Percentiles rank a stretch among this genome's conserved stretches.
Conservation (phyloP, 2,113 vertebrate genomes). For the Athene cunicularia region DNA sequence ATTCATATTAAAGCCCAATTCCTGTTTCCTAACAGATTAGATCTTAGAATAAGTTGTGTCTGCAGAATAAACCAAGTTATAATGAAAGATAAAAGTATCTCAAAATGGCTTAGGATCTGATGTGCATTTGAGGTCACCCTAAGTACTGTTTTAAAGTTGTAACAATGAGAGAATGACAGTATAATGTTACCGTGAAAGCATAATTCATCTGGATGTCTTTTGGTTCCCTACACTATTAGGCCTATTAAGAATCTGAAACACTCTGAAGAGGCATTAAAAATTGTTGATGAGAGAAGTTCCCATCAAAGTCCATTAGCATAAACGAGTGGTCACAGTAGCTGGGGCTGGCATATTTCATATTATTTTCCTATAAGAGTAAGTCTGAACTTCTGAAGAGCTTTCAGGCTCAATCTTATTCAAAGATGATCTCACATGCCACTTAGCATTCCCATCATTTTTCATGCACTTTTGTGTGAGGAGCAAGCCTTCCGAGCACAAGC, state of each 20-base stretch:
- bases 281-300: conserved; percentile 20
- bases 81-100: background rate
- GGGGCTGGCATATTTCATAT: conserved; percentile 1
- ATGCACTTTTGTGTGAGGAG: background rate
- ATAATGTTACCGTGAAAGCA: conserved; percentile 10
- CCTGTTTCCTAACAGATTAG: background rate
- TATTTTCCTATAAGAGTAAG: conserved; percentile 3
- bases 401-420: conserved; percentile 29
- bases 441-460: conserved; percentile 2
- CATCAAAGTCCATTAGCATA: conserved; percentile 47
- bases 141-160: background rate
- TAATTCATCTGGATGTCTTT: conserved; percentile 14
- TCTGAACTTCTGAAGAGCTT: conserved; percentile 33
- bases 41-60: background rate
- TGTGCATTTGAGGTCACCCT: background rate
- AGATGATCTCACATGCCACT: conserved; percentile 27
- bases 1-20: background rate
- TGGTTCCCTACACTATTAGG: background rate
- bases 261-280: conserved; percentile 28
- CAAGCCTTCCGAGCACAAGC: background rate
- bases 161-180: background rate
- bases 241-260: conserved; percentile 25
- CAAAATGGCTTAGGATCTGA: background rate
- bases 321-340: conserved; percentile 21
- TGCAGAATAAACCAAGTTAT: background rate